phyloP scores from a whole-genome alignment of 2,888 invertebrate species.

The Lissonota sp. region DNA sequence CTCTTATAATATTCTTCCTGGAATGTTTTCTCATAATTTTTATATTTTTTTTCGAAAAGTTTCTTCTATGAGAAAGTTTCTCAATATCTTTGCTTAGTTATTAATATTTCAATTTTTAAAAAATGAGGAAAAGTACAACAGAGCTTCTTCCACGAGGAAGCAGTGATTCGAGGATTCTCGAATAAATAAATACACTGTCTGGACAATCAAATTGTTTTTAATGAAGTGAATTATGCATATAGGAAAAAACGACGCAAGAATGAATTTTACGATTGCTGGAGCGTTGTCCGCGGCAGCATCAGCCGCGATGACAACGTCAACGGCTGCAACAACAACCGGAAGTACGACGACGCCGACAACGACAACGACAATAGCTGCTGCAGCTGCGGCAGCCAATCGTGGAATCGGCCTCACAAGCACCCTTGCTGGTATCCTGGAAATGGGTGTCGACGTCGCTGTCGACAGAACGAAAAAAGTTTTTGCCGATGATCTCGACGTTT shows the following conservation, averaged over 20 bases:
- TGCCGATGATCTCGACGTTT: slow-evolving; percentile 83
- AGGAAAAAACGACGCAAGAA: slow-evolving; percentile 47
- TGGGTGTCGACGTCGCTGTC: slow-evolving; percentile 73
- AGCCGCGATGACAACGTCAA: slow-evolving; percentile 26
- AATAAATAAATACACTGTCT: no score
- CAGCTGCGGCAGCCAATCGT: slow-evolving; percentile 62
- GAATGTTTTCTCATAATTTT: no score
- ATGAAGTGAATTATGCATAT: no score
- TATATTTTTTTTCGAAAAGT: no score
- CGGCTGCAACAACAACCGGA: slow-evolving; percentile 39
- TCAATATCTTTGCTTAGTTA: no score
- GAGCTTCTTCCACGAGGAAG: no score
- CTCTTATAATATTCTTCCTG: no score
- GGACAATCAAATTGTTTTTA: no score
- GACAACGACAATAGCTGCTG: slow-evolving; percentile 63
- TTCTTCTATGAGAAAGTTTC: no score
- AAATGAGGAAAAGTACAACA: no score
- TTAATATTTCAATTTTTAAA: no score
- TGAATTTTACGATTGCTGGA: slow-evolving; percentile 68
- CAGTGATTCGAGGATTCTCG: no score
- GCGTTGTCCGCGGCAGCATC: slow-evolving; percentile 45
- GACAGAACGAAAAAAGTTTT: slow-evolving; percentile 70
- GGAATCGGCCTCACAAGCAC: slow-evolving; percentile 64
- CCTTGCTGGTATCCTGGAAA: slow-evolving; percentile 71
- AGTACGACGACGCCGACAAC: slow-evolving; percentile 36